Evolutionary conservation across 2,113 vertebrate genomes (phyloP), one percentile per base, ranked within the genome.

Genomic region (Ailurus styani): DNA sequence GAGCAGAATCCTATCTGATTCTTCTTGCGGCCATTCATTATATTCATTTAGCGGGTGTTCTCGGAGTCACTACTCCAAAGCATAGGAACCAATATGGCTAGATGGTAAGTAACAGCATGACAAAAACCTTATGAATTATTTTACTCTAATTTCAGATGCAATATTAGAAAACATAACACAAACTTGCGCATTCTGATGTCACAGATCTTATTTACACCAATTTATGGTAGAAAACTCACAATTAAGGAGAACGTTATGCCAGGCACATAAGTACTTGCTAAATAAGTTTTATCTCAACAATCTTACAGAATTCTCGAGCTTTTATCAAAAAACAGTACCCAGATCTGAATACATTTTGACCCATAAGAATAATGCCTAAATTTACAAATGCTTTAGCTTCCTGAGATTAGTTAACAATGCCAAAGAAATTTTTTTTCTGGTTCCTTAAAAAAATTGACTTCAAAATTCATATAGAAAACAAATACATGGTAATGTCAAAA

Each of bases 261-360:
- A 93, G 78, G 82, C 27, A 42, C 40, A 50, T 20, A 96, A 95
- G 82, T 83, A 95, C 54, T 90, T 85, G 54, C n/a, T 87, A 77
- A 90, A 7, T 25, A 75, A 66, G 27, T 85, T 96, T 87, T 34
- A 60, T 12, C 37, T 55, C 42, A 29, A 75, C 31, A 95, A 95
- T 68, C 52, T 68, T 90, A 82, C 40, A 50, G 27, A 40, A 7
- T 81, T 85, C 23, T 83, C 62, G 25, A 10, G 4, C 34, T 94
- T 93, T 93, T 66, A 73, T 27, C 64, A 17, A 87, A 90, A 60
- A 17, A 31, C 17, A 70, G 29, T 14, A 50, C 42, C 6, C 75
- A 77, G 54, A 94, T 83, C 62, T 93, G 15, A 88, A 60, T 81
- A 45, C 75, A 40, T 95, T 87, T 96, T 64, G 31, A 87, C 68